Base-by-base conservation (phyloP, 2,113 vertebrate genomes). In the Trogon surrucura region DNA sequence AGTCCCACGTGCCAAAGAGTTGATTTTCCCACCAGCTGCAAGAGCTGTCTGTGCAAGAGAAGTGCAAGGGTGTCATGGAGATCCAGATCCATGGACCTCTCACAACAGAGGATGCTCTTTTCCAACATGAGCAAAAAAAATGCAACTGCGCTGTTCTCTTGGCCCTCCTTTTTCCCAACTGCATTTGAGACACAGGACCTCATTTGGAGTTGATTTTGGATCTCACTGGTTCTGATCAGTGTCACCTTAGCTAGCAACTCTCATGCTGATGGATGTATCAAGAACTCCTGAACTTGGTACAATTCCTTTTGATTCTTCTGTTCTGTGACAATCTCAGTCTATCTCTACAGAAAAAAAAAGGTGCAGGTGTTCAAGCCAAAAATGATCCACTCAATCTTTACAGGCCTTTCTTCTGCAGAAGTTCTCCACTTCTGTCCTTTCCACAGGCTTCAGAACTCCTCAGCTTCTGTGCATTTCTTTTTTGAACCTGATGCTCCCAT, bases 381-480 rank as follows among this genome's bases (percentile, higher is more conserved):
- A 75, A 66, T 6, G 0, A 36, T 23, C 17, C 2, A 56, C 16
- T 61, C 27, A 17, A 2, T 62, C 53, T 57, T 65, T 61, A 22
- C 21, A 34, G 36, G 29, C 18, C 9, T 41, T 78, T 64, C 10
- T 60, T 70, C 26, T 57, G 22, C 36, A 90, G 9, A 61, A 65
- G 11, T 61, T 77, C 62, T 72, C 32, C n/a, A 14, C 6, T 57
- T 69, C 58, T 45, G 4, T 22, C 19, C 5, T 65, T 73, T 50
- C 27, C 32, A 17, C 2, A 10, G 6, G 12, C 45, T 91, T 57
- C 0, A 0, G 11, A 30, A 6, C 18, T 71, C 25, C 44, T 78
- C 30, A 70, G 0, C 19, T 60, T 50, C 66, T 21, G 13, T 26
- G 27, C 5, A 5, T 17, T 38, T 62, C 36, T 15, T 34, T 58